Evolutionary conservation across 2,797 vertebrate species (phyloP).

Genomic region (Enteromius mattozi): DNA sequence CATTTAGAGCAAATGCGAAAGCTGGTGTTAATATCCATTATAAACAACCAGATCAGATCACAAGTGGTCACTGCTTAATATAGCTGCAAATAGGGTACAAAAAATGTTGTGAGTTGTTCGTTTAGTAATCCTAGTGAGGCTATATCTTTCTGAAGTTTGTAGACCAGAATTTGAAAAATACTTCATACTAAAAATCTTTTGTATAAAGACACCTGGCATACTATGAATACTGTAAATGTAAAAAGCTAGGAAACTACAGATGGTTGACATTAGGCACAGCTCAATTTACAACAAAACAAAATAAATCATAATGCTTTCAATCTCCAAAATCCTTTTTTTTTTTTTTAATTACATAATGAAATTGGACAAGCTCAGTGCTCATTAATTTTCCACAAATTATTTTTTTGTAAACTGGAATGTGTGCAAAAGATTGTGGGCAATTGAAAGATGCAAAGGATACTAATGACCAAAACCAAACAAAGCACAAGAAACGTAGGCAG

Average conservation of each 20-base stretch:
- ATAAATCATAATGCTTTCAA: not conserved
- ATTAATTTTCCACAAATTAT: too few relatives aligned
- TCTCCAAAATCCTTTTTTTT: too few relatives aligned
- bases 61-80: not conserved
- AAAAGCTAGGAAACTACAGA: not conserved
- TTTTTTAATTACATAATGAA: too few relatives aligned
- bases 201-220: not conserved
- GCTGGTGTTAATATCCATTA: not conserved
- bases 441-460: not conserved
- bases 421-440: too few relatives aligned
- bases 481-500: not conserved
- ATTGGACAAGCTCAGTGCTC: too few relatives aligned
- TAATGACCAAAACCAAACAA: not conserved
- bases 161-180: not conserved
- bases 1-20: not conserved
- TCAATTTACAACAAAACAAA: not conserved
- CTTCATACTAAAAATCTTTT: not conserved
- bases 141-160: not conserved
- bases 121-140: not conserved
- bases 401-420: too few relatives aligned
- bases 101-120: not conserved
- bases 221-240: not conserved
- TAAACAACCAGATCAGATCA: not conserved
- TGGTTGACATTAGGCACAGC: not conserved
- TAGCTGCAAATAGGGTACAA: not conserved